Conservation (phyloP, 1,140 invertebrate genomes). For the Drosophila sulfurigaster region DNA sequence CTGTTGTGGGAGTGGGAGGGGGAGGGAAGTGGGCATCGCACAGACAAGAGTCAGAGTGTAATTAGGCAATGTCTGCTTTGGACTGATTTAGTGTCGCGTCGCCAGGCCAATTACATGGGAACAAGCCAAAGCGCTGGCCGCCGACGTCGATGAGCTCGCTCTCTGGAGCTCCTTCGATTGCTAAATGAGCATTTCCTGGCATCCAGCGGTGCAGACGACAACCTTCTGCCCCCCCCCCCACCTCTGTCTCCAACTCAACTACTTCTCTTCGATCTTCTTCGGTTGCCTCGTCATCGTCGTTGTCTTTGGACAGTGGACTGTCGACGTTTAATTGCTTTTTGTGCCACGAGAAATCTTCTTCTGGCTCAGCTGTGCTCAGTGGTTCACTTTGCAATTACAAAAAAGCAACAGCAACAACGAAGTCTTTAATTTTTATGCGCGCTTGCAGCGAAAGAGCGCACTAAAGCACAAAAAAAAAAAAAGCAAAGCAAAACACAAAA, state of each 20-base stretch:
- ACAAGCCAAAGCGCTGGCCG: conserved; percentile 35
- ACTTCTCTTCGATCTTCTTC: neutral
- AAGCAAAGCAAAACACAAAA: conserved; percentile 31
- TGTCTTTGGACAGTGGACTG: conserved; percentile 30
- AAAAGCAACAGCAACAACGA: conserved; percentile 29
- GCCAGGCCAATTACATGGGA: conserved; percentile 73
- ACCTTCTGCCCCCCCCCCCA: conserved; percentile 6
- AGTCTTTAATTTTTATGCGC: conserved; percentile 67
- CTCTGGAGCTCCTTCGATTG: conserved; percentile 51
- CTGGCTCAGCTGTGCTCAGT: conserved; percentile 40
- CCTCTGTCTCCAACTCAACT: neutral
- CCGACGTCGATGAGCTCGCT: neutral
- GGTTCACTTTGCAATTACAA: conserved; percentile 33
- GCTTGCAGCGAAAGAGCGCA: conserved; percentile 40
- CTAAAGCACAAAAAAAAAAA: conserved; percentile 39
- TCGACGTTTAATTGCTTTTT: conserved; percentile 80
- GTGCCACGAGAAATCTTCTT: conserved; percentile 79
- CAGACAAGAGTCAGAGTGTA: conserved; percentile 32
- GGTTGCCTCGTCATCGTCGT: neutral
- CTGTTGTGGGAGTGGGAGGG: neutral
- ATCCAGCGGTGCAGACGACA: conserved; percentile 78
- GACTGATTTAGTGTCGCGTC: conserved; percentile 79
- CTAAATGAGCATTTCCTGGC: conserved; percentile 85
- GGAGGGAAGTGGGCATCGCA: neutral
- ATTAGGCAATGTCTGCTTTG: conserved; percentile 75